Evolutionary conservation across 2,797 vertebrate species (phyloP).

Genomic region (Centroberyx gerrardi): DNA sequence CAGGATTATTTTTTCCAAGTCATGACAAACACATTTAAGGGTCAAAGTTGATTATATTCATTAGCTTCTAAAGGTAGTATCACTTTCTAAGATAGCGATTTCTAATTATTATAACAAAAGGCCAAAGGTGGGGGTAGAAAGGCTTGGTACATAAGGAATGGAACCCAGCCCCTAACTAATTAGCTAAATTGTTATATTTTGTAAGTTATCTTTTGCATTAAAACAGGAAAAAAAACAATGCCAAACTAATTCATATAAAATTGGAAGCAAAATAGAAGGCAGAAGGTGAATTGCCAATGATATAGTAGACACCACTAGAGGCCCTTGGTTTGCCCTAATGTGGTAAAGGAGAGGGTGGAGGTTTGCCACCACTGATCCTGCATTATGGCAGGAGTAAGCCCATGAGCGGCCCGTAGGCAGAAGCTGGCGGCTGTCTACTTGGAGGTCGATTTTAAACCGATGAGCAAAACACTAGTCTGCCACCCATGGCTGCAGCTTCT

Average conservation of each 20-base stretch:
- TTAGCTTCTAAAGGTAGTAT: neutral
- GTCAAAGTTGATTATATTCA: constrained; percentile 57
- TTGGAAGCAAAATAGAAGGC: constrained; percentile 4
- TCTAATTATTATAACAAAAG: constrained; percentile 37
- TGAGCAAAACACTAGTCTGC: constrained; percentile 57
- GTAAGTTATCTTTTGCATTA: constrained; percentile 20
- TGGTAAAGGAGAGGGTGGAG: constrained; percentile 27
- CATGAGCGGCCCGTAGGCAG: constrained; percentile 58
- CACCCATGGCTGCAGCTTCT: constrained; percentile 50
- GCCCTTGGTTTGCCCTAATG: constrained; percentile 25
- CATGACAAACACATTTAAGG: constrained; percentile 30
- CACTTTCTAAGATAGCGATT: constrained; percentile 37
- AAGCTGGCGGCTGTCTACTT: constrained; percentile 50
- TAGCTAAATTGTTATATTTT: neutral
- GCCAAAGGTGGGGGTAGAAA: neutral
- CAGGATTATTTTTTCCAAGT: constrained; percentile 59
- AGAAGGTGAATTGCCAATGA: constrained; percentile 2
- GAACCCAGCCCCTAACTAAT: constrained; percentile 4
- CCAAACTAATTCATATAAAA: neutral
- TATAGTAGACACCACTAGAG: constrained; percentile 9
- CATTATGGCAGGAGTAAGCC: constrained; percentile 48
- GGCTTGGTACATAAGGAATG: neutral
- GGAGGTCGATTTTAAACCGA: constrained; percentile 57
- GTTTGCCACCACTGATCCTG: constrained; percentile 43
- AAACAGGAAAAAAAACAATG: neutral